Evolutionary conservation across 1,140 invertebrate genomes (phyloP).

Genomic region (Drosophila eugracilis): DNA sequence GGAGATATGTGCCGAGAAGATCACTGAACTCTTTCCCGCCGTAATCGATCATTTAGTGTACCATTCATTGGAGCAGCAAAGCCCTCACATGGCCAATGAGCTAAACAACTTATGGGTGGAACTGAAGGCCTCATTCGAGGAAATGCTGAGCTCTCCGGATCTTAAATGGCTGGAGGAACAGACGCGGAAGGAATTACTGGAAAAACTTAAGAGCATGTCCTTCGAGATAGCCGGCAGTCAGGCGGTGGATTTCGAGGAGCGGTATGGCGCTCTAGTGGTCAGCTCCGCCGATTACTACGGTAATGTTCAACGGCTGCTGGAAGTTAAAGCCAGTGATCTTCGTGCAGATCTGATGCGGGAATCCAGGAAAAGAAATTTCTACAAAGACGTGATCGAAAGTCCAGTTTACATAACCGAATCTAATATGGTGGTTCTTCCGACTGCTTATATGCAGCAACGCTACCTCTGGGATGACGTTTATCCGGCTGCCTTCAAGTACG

Average conservation of each 20-base stretch:
- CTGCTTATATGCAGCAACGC: constrained; percentile 96
- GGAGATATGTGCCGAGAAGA: constrained; percentile 45
- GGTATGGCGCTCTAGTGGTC: constrained; percentile 86
- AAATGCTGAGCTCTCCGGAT: constrained; percentile 31
- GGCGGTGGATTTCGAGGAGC: constrained; percentile 82
- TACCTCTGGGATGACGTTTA: constrained; percentile 94
- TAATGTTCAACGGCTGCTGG: constrained; percentile 91
- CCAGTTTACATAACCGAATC: constrained; percentile 98
- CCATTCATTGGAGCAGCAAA: constrained; percentile 46
- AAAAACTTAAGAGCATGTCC: constrained; percentile 65
- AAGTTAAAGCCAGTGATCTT: constrained; percentile 89
- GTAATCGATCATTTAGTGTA: constrained; percentile 68
- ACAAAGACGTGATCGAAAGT: constrained; percentile 93
- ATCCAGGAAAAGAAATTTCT: constrained; percentile 88
- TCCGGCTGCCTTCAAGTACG: constrained; percentile 96
- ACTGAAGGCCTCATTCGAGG: constrained; percentile 55
- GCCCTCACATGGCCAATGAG: constrained; percentile 51
- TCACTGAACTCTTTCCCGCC: constrained; percentile 52
- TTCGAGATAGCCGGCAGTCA: constrained; percentile 57
- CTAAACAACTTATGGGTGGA: constrained; percentile 59
- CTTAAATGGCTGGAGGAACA: constrained; percentile 52
- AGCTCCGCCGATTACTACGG: constrained; percentile 92
- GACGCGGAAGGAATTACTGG: constrained; percentile 49
- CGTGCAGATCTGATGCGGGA: constrained; percentile 91
- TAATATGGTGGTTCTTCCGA: constrained; percentile 98